Percentiles rank a stretch among this genome's conserved stretches.
These are phyloP conservation scores for Drosophila eohydei DNA, from an alignment of 2,888 invertebrate species.

Conservation along the genomic window DNA sequence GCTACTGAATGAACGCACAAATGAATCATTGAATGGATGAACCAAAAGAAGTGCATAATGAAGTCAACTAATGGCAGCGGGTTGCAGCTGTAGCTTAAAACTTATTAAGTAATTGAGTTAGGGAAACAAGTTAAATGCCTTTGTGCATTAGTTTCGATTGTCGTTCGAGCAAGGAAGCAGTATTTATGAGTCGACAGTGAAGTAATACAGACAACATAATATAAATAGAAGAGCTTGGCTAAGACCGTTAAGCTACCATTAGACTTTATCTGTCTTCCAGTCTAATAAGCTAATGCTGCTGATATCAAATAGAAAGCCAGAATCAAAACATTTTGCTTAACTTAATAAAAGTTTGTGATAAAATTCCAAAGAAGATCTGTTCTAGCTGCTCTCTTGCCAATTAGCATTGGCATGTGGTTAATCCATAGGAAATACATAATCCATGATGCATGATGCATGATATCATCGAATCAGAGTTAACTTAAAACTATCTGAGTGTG, in stretches of 20 bases:
- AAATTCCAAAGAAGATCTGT: background rate
- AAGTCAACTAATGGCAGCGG: constrained; percentile 31
- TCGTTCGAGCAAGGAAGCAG: constrained; percentile 3
- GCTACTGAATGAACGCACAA: constrained; percentile 9
- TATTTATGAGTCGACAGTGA: background rate
- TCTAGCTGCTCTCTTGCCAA: background rate
- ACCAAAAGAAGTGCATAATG: constrained; percentile 35
- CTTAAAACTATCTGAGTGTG: background rate
- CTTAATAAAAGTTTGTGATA: background rate
- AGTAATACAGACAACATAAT: background rate
- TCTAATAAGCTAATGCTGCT: background rate
- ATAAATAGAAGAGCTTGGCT: background rate
- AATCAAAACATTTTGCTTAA: background rate
- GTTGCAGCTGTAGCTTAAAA: constrained; percentile 9
- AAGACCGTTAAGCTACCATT: background rate
- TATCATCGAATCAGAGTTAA: constrained; percentile 29
- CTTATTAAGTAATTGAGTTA: constrained; percentile 43
- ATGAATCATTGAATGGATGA: constrained; percentile 16
- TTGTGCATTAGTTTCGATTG: constrained; percentile 37
- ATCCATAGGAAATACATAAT: constrained; percentile 27
- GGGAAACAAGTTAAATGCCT: constrained; percentile 24
- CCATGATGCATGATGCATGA: constrained; percentile 30
- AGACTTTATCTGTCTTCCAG: background rate
- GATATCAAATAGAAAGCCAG: background rate
- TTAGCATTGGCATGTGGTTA: constrained; percentile 43